These are phyloP conservation scores for Anthrax anthrax DNA, from an alignment of 2,888 invertebrate genomes.

Conservation along the genomic window DNA sequence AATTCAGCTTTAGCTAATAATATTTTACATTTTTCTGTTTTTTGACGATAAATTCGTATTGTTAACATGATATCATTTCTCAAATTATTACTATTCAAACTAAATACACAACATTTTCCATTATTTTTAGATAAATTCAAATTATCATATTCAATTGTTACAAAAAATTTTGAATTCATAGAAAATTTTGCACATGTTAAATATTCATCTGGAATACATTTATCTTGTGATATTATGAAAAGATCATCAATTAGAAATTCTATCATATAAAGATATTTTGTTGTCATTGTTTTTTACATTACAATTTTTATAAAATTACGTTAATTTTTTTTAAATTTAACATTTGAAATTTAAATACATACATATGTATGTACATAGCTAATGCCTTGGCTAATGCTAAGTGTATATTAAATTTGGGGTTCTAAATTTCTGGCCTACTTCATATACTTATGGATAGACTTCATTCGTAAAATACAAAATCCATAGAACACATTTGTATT, in stretches of 20 bases:
- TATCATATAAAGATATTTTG: constrained; percentile 29
- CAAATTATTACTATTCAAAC: constrained; percentile 22
- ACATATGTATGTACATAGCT: too few species aligned
- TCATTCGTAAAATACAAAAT: too few species aligned
- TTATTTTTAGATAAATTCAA: constrained; percentile 20
- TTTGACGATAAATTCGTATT: constrained; percentile 28
- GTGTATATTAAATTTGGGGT: too few species aligned
- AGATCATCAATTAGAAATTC: constrained; percentile 32
- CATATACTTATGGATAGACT: too few species aligned
- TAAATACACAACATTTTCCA: constrained; percentile 29
- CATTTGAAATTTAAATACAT: too few species aligned
- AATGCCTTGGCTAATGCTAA: too few species aligned
- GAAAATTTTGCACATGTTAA: constrained; percentile 29
- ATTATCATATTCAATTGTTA: constrained; percentile 28
- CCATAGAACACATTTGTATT: too few species aligned
- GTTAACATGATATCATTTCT: constrained; percentile 23
- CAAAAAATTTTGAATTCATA: constrained; percentile 27
- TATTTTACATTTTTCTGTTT: constrained; percentile 30
- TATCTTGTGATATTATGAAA: constrained; percentile 25
- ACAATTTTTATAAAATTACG: not conserved
- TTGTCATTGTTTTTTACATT: constrained; percentile 12
- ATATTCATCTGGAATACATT: constrained; percentile 32
- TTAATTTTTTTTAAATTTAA: too few species aligned
- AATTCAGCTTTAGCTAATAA: constrained; percentile 26
- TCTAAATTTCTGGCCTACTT: too few species aligned